Base-by-base conservation (phyloP, 2,797 vertebrate genomes). In the Acropternis orthonyx region DNA sequence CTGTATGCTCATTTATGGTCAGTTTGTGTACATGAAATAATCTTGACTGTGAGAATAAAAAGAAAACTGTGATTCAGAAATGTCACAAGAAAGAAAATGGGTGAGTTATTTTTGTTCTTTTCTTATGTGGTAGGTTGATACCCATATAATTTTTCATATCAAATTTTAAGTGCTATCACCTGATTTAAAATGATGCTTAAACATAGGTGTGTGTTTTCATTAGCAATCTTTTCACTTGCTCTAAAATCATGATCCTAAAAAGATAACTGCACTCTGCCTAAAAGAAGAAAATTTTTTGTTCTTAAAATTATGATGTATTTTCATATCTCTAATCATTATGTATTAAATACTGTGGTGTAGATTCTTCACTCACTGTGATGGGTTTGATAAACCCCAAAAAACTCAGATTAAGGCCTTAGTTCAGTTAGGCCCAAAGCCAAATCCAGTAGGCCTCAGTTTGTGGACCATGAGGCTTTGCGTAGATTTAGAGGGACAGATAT, bases 1-100 rank as follows among this genome's bases (percentile, higher is more conserved):
- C 76, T 65, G 75, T 63, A 71, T 80, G 88, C 41, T 94, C 87
- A 74, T 91, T 95, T 95, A 77, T 67, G 74, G 85, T 59, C 65
- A 85, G 30, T 74, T 88, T 83, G 21, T 78, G 49, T 72, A 72
- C n/a, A 54, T 22, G 12, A 77, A 89, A 83, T 67, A 88, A 62
- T 77, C 46, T 74, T 85, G 34, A 71, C 32, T 74, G 26, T 4
- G 7, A 89, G 44, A 92, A 85, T 88, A 68, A 81, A 92, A 55
- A 91, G 44, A 83, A 75, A 93, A 39, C 13, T 77, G 48, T 36
- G 17, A 41, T 88, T 83, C 81, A 71, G 46, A 79, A 46, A 67
- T 24, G 24, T 61, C 49, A 61, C 37, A 88, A 72, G 52, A 88
- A 87, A 83, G 22, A 89, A 76, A 22, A 63, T 21, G 34, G 24